Base-by-base conservation (phyloP, 2,888 invertebrate species). In the Teinopalpus imperialis region DNA sequence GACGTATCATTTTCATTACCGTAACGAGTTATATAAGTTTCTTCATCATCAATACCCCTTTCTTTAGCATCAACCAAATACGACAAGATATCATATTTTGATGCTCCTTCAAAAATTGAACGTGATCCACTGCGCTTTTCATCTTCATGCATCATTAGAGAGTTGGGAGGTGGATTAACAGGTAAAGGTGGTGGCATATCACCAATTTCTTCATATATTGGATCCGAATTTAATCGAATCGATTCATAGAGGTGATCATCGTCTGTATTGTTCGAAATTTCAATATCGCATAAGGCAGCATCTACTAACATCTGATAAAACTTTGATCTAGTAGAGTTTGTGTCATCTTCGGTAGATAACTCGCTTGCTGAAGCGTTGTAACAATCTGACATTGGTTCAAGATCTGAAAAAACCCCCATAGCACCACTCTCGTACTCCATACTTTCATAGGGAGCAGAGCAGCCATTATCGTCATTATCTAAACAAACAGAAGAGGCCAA, bases 1-100 rank as follows among this genome's bases (percentile, higher is more conserved):
- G 87, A 80, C 31, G 90, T 82, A 56, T 88, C 89, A 52, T 77
- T 86, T 30, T 90, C 89, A 62, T 85, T 89, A 30, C 79, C 88
- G 55, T 92, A 91, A 58, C 81, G 91, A 56, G 91, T 93, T 14
- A 92, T 92, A 57, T 93, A 93, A n/a, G 90, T 89, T 68, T 93
- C 94, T 79, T 93, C 93, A 44, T 92, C 90, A 57, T 92, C 91
- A 44, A 94, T 90, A 2, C 93, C 93, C 52, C 94, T 89, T 74
- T 94, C 94, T 81, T 95, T 94, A 49, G 96, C 95, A 73, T 96
- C 96, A 49, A 97, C 96, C 53, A 97, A 88, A 68, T 97, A 97
- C 49, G 95, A 96, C 37, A 97, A 89, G 61, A 97, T 95, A 66
- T 97, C 97, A 64, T 96, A 96, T 73, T 96, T 96, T 7, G 96